Percentiles rank a stretch among this genome's conserved stretches.
Conservation (phyloP, 2,888 invertebrate genomes). For the Monopis laevigella region DNA sequence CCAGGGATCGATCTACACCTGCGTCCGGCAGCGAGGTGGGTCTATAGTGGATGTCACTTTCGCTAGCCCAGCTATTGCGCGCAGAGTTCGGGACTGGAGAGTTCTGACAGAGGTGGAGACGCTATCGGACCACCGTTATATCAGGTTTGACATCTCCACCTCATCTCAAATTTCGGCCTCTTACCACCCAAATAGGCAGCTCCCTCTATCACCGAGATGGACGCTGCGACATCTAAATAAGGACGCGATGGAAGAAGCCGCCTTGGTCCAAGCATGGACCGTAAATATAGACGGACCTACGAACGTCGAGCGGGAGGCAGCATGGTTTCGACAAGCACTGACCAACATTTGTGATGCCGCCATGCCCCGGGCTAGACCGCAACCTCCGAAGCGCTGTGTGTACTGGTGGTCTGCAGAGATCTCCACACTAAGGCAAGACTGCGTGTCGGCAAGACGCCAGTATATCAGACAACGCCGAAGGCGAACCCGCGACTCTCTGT, state of each 20-base stretch:
- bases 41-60: conserved; percentile 21
- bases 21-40: conserved; percentile 20
- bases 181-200: too few species aligned
- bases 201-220: conserved; percentile 15
- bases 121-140: conserved; percentile 17
- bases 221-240: conserved; percentile 11
- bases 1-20: conserved; percentile 18
- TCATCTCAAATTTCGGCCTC: background rate
- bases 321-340: conserved; percentile 11
- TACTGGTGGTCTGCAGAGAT: conserved; percentile 6
- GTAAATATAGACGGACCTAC: background rate
- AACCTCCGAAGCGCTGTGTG: background rate
- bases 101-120: conserved; percentile 17
- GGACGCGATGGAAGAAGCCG: conserved; percentile 15
- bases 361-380: conserved; percentile 16
- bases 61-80: conserved; percentile 13
- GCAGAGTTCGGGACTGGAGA: conserved; percentile 15
- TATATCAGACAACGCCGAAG: conserved; percentile 1
- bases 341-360: conserved; percentile 17
- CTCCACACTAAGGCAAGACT: background rate
- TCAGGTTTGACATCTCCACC: conserved; percentile 1
- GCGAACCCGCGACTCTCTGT: background rate
- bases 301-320: conserved; percentile 7
- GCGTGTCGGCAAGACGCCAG: background rate
- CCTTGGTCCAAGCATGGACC: conserved; percentile 14